These are phyloP conservation scores for Noctua comes DNA, from an alignment of 2,888 invertebrate genomes.

Conservation along the genomic window DNA sequence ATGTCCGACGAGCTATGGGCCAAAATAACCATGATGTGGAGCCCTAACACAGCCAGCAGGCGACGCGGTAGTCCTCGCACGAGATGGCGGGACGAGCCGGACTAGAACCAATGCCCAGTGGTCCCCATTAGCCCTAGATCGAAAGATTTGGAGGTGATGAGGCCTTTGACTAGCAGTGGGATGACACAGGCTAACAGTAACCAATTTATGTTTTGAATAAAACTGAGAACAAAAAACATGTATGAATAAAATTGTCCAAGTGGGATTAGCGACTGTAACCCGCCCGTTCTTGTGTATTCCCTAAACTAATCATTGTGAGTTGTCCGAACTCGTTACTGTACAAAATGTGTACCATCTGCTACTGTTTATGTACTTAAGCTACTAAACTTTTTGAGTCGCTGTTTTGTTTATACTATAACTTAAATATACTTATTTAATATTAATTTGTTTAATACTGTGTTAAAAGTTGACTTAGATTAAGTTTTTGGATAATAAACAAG, in stretches of 20 bases:
- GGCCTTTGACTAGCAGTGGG: not conserved
- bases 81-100: not conserved
- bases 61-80: not conserved
- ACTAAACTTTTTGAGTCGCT: slow-evolving; percentile 16
- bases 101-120: not conserved
- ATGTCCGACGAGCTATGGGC: not conserved
- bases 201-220: slow-evolving; percentile 20
- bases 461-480: no score
- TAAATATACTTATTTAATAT: not conserved
- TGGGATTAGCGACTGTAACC: slow-evolving; percentile 39
- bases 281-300: slow-evolving; percentile 51
- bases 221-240: slow-evolving; percentile 37
- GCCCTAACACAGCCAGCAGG: not conserved
- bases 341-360: slow-evolving; percentile 51
- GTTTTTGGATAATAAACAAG: not conserved
- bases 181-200: not conserved
- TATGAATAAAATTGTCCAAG: slow-evolving; percentile 27
- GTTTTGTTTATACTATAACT: slow-evolving; percentile 3
- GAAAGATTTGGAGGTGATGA: not conserved
- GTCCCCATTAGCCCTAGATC: not conserved
- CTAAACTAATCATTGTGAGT: slow-evolving; percentile 57
- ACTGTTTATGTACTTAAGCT: slow-evolving; percentile 27
- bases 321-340: slow-evolving; percentile 41
- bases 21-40: not conserved
- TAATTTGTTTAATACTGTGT: not conserved